phyloP scores from a whole-genome alignment of 2,888 invertebrate genomes.

The Latrodectus elegans region DNA sequence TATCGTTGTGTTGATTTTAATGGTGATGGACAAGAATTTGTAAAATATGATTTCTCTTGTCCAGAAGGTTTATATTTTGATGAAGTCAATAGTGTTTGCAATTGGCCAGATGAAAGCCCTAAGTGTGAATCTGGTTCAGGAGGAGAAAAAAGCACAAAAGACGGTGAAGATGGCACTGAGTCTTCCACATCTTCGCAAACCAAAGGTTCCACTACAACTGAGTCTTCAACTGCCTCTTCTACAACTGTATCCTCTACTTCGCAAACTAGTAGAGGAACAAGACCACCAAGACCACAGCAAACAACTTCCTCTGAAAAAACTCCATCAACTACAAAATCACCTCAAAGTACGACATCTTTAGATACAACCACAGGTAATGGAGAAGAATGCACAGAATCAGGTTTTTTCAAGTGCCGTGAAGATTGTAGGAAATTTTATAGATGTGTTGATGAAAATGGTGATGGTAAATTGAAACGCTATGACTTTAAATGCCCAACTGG shows the following conservation, averaged over 20 bases:
- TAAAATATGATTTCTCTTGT: slow-evolving; percentile 69
- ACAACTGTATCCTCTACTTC: neutral
- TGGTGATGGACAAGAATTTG: slow-evolving; percentile 61
- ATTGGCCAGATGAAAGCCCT: slow-evolving; percentile 69
- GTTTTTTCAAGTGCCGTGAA: slow-evolving; percentile 69
- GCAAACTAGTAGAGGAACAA: slow-evolving; percentile 3
- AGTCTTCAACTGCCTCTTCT: slow-evolving; percentile 6
- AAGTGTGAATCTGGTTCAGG: slow-evolving; percentile 31
- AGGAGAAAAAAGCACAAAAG: neutral
- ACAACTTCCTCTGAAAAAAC: neutral
- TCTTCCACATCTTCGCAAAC: neutral
- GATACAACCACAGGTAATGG: neutral
- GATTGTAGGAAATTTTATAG: slow-evolving; percentile 81
- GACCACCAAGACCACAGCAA: neutral
- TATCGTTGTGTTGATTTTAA: slow-evolving; percentile 70
- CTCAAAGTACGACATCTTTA: neutral
- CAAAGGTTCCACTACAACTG: neutral
- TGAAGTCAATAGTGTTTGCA: slow-evolving; percentile 70
- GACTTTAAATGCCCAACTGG: slow-evolving; percentile 88
- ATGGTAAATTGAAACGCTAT: slow-evolving; percentile 79
- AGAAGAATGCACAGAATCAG: slow-evolving; percentile 66
- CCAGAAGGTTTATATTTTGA: slow-evolving; percentile 70
- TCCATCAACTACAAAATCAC: neutral
- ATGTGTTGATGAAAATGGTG: slow-evolving; percentile 87
- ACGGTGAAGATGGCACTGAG: slow-evolving; percentile 4